Evolutionary conservation across 2,888 invertebrate genomes (phyloP), one percentile per base, ranked within the genome.

Genomic region (Sphinx pinastri): DNA sequence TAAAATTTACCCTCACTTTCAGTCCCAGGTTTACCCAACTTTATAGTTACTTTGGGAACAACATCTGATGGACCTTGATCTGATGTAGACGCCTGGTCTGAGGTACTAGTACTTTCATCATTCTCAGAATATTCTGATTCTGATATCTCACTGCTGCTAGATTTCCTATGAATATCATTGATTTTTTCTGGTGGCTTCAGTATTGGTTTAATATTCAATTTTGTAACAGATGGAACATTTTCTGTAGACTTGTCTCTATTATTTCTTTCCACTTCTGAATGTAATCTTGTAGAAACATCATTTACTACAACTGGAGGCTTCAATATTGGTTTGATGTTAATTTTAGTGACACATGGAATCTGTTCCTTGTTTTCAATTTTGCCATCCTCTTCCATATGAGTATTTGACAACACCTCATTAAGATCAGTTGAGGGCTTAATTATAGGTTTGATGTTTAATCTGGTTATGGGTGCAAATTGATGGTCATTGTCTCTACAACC

Each of bases 61-160:
- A 88, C 76, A 75, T 91, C 92, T 74, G 83, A 76, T 69, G 85
- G 75, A 1, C 90, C 90, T 78, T 91, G 91, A 79, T 94, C 93
- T 55, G 93, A 92, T 63, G 89, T 80, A 70, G 93, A 93, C 57
- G 91, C 84, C 80, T 90, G 92, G 75, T 90, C 94, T 71, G 91
- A 91, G 70, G 91, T 90, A 76, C 92, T 95, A 76, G 89, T 90
- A 79, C 81, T 94, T 85, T 88, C 94, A 88, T 94, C 95, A 94
- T 93, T 94, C 84, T 94, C 94, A 71, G 94, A 94, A 79, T 90
- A 94, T 82, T 94, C 94, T 10, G 92, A 94, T 86, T 93, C 94
- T 67, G 94, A 93, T 81, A 93, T 91, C 86, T 94, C 94, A 89
- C 94, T 94, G 77, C 92, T 94, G 76, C 93, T 92, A 38, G 93